A percentile compares a stretch with the other conserved stretches of the same genome.
These are phyloP conservation scores for Cliona cf. orientalis DNA, from an alignment of 37 sponge, comb jelly and placozoan genomes.

Conservation along the genomic window DNA sequence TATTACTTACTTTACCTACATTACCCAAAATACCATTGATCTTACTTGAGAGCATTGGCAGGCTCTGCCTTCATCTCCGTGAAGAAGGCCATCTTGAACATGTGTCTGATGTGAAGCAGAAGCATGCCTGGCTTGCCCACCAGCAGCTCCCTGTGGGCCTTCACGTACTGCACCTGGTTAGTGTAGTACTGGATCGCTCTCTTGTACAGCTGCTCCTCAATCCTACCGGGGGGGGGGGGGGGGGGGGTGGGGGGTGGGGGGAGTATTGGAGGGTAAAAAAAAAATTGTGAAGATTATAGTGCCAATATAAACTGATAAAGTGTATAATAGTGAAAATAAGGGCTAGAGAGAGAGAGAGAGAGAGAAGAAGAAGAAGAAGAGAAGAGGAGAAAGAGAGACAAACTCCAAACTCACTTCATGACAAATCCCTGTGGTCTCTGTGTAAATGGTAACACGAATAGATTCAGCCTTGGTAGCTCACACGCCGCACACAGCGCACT, in stretches of 20 bases:
- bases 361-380: neutral
- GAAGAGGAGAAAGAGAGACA: neutral
- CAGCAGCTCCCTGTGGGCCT: conserved; percentile 73
- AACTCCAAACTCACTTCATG: conserved; percentile 27
- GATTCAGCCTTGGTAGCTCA: conserved; percentile 58
- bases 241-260: too few relatives aligned
- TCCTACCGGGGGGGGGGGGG: too few relatives aligned
- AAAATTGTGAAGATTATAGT: neutral
- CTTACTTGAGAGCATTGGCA: conserved; percentile 65
- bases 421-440: conserved; percentile 62
- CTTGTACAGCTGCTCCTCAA: conserved; percentile 81
- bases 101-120: conserved; percentile 76
- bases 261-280: too few relatives aligned
- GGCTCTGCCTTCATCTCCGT: conserved; percentile 85
- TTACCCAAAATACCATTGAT: too few relatives aligned
- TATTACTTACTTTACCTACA: too few relatives aligned
- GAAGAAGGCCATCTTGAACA: conserved; percentile 92
- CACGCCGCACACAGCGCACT: conserved; percentile 65
- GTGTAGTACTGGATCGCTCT: conserved; percentile 79
- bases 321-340: neutral
- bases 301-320: neutral
- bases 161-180: conserved; percentile 64
- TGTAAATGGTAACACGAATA: conserved; percentile 76
- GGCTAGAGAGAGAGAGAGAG: neutral
- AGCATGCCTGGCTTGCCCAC: conserved; percentile 43